phyloP scores from a whole-genome alignment of 2,113 vertebrate species.

The Gobiocypris rarus region DNA sequence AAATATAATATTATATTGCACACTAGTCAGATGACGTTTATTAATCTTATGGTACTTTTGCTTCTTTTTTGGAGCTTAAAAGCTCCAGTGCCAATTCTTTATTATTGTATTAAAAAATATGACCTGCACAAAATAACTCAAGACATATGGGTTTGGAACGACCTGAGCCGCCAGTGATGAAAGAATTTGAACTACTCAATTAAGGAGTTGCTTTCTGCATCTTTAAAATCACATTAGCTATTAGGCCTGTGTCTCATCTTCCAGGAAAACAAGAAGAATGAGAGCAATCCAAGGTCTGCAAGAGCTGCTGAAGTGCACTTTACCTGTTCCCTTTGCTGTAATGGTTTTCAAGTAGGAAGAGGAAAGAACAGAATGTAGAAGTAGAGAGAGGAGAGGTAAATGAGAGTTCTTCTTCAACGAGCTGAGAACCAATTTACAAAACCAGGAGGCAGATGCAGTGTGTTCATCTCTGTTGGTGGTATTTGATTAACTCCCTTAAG shows the following conservation, averaged over 20 bases:
- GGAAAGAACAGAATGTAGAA: slow-evolving; percentile 2
- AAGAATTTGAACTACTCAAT: background rate
- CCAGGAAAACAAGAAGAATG: background rate
- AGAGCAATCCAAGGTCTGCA: slow-evolving; percentile 5
- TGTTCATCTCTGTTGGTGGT: slow-evolving; percentile 2
- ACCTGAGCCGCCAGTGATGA: background rate
- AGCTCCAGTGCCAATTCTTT: background rate
- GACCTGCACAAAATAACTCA: background rate
- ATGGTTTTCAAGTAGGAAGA: slow-evolving; percentile 39
- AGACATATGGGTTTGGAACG: background rate
- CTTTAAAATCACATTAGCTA: slow-evolving; percentile 8
- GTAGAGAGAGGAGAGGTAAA: slow-evolving; percentile 5
- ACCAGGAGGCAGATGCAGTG: slow-evolving; percentile 17
- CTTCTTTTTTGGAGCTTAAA: background rate
- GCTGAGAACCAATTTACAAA: slow-evolving; percentile 26
- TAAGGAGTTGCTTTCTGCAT: background rate
- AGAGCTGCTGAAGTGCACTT: slow-evolving; percentile 20
- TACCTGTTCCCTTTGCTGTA: slow-evolving; percentile 24
- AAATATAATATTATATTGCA: too few relatives aligned
- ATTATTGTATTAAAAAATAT: background rate
- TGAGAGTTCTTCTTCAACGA: slow-evolving; percentile 10
- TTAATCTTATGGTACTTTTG: background rate
- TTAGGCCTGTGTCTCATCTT: slow-evolving; percentile 5
- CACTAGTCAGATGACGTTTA: background rate
- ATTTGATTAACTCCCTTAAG: slow-evolving; percentile 39